Evolutionary conservation across 2,113 vertebrate genomes (phyloP).

Genomic region (Glaucomys volans): DNA sequence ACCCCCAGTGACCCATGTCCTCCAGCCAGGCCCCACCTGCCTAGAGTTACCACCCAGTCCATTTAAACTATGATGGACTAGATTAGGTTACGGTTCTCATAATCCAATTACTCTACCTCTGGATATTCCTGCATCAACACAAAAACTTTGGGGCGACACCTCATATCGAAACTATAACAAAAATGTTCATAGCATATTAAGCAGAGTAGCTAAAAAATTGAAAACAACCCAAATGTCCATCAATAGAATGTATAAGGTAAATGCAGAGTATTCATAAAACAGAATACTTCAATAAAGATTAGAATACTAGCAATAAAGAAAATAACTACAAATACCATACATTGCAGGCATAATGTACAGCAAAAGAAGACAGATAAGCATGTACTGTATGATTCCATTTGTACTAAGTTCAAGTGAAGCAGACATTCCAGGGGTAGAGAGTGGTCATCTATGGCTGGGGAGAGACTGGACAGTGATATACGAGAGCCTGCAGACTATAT

Average conservation of each 20-base stretch:
- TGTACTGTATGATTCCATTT: neutral
- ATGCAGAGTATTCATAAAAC: rapidly evolving
- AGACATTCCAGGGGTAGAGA: rapidly evolving
- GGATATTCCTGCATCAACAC: too few relatives aligned
- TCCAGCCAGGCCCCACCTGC: too few relatives aligned
- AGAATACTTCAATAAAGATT: neutral
- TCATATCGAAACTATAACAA: too few relatives aligned
- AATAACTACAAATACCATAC: neutral
- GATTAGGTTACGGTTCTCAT: too few relatives aligned
- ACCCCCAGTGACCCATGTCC: too few relatives aligned
- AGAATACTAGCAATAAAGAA: neutral
- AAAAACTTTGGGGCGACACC: too few relatives aligned
- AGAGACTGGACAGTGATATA: too few relatives aligned
- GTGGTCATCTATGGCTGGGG: neutral
- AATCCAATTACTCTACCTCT: too few relatives aligned
- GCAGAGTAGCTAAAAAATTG: neutral
- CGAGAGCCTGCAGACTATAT: neutral
- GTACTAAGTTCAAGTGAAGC: neutral
- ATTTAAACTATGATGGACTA: too few relatives aligned
- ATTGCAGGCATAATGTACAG: neutral
- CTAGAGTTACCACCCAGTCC: too few relatives aligned
- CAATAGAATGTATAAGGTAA: neutral
- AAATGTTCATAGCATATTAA: neutral
- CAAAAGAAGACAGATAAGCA: neutral
- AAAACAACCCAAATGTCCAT: neutral